These are phyloP conservation scores for Amphibalanus amphitrite DNA, from an alignment of 1,140 invertebrate species.

Conservation along the genomic window DNA sequence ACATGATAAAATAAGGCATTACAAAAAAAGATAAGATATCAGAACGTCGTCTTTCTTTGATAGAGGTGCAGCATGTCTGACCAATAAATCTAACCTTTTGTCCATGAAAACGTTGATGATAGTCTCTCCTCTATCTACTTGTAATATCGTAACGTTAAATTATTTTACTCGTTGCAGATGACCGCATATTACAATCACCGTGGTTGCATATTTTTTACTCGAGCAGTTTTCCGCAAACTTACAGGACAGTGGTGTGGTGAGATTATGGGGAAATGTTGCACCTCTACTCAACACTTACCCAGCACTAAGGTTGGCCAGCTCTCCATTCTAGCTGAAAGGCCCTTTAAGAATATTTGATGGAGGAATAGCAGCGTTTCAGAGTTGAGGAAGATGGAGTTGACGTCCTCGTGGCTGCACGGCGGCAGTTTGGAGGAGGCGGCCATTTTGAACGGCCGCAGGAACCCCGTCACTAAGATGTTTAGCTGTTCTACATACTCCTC, in stretches of 20 bases:
- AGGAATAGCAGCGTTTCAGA: slow-evolving; percentile 83
- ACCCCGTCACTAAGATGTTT: slow-evolving; percentile 79
- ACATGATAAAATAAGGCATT: neutral
- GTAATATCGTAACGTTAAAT: too few species aligned
- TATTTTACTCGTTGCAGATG: too few species aligned
- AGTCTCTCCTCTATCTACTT: too few species aligned
- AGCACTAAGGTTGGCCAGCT: slow-evolving; percentile 80
- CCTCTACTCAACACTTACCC: slow-evolving; percentile 34
- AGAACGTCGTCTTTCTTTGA: neutral
- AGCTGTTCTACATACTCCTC: slow-evolving; percentile 84
- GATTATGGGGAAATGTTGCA: too few species aligned
- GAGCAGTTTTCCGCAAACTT: too few species aligned
- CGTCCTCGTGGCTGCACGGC: slow-evolving; percentile 81
- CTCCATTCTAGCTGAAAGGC: slow-evolving; percentile 73
- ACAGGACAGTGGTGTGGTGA: too few species aligned
- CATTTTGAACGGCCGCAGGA: slow-evolving; percentile 82
- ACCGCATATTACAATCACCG: too few species aligned
- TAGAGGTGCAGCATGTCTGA: too few species aligned
- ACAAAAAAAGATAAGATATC: neutral
- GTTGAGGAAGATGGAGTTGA: slow-evolving; percentile 89
- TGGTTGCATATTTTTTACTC: too few species aligned
- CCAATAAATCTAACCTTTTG: too few species aligned
- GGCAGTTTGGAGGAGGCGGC: slow-evolving; percentile 78
- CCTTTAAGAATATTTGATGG: slow-evolving; percentile 87
- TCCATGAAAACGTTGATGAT: too few species aligned